phyloP scores from a whole-genome alignment of 1,140 invertebrate species.

The Zaprionus vittiger region DNA sequence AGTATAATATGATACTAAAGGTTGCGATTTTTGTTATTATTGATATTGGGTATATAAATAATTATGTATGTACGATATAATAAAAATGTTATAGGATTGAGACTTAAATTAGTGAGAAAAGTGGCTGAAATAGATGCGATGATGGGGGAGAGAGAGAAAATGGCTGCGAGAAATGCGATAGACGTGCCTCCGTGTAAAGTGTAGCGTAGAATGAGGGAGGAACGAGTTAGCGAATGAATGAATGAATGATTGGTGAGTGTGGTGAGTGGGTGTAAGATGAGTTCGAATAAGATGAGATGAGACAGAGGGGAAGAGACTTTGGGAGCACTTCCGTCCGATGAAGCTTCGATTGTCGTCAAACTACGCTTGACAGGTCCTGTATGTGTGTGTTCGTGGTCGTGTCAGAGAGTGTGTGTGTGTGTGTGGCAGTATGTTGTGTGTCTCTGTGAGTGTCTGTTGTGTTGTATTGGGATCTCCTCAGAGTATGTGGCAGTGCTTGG shows the following conservation, averaged over 20 bases:
- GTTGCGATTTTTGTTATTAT: conserved; percentile 20
- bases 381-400: conserved; percentile 29
- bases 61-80: conserved; percentile 46
- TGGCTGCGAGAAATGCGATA: conserved; percentile 83
- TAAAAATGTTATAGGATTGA: conserved; percentile 51
- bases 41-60: conserved; percentile 66
- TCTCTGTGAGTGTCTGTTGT: conserved; percentile 30
- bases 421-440: conserved; percentile 43
- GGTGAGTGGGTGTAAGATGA: neutral
- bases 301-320: conserved; percentile 18
- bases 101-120: conserved; percentile 47
- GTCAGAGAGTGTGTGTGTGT: conserved; percentile 32
- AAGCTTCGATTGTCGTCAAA: conserved; percentile 57
- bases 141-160: conserved; percentile 46
- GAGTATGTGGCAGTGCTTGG: conserved; percentile 71
- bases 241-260: conserved; percentile 22
- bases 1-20: conserved; percentile 51
- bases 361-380: conserved; percentile 81
- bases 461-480: conserved; percentile 35
- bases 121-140: conserved; percentile 1
- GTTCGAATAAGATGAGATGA: conserved; percentile 32
- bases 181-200: conserved; percentile 80
- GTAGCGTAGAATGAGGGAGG: conserved; percentile 67
- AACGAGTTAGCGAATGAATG: conserved; percentile 15
- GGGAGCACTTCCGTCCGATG: conserved; percentile 73